Evolutionary conservation across 2,888 invertebrate genomes (phyloP).

Genomic region (Protophormia terraenovae): DNA sequence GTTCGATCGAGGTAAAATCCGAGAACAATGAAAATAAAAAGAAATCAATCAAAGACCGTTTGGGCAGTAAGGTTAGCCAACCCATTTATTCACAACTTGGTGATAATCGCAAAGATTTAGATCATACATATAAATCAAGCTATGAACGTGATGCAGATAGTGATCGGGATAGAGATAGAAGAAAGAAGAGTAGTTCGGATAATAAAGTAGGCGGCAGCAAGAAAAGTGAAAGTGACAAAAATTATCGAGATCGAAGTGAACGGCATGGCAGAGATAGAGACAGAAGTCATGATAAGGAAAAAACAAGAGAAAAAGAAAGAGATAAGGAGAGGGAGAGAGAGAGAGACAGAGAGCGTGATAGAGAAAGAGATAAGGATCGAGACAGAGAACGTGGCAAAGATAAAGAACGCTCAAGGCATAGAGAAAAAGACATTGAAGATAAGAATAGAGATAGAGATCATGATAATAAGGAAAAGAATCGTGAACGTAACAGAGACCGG

Average conservation of each 20-base stretch:
- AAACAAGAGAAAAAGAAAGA: conserved; percentile 58
- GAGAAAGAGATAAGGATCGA: conserved; percentile 68
- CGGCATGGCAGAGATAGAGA: conserved; percentile 66
- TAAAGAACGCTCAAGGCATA: conserved; percentile 66
- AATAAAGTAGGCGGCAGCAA: conserved; percentile 44
- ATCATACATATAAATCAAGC: conserved; percentile 37
- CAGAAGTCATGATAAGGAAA: conserved; percentile 48
- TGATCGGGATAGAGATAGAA: conserved; percentile 66
- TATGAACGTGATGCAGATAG: conserved; percentile 47
- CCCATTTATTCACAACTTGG: conserved; percentile 70
- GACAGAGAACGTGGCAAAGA: conserved; percentile 21
- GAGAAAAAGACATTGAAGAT: conserved; percentile 43
- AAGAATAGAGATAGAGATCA: conserved; percentile 14
- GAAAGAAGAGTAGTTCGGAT: conserved; percentile 57
- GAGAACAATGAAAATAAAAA: conserved; percentile 73
- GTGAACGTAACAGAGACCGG: conserved; percentile 36
- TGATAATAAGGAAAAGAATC: conserved; percentile 42
- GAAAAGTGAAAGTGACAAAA: conserved; percentile 57
- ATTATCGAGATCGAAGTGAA: conserved; percentile 66
- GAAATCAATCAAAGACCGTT: conserved; percentile 88
- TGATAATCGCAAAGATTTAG: conserved; percentile 54
- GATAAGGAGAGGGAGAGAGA: conserved; percentile 35
- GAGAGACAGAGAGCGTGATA: conserved; percentile 30
- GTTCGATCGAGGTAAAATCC: conserved; percentile 71
- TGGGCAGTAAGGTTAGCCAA: conserved; percentile 84